phyloP scores from a whole-genome alignment of 2,888 invertebrate genomes.

The Lochmaea crataegi region DNA sequence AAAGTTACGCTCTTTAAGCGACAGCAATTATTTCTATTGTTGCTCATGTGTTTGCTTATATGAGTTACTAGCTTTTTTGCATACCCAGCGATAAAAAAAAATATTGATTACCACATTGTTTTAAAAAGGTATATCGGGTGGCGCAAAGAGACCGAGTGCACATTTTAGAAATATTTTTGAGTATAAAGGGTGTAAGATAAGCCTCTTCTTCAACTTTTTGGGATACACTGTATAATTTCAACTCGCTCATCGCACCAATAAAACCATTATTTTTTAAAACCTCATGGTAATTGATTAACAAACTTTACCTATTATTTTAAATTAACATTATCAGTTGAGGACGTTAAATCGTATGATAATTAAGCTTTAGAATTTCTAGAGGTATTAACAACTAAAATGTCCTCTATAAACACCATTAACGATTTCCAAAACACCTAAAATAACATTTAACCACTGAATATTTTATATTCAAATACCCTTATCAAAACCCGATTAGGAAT shows the following conservation, averaged over 20 bases:
- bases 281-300: no score
- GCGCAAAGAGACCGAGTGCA: no score
- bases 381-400: not conserved
- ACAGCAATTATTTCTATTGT: not conserved
- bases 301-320: constrained; percentile 17
- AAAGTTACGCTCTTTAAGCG: not conserved
- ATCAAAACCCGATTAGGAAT: constrained; percentile 24
- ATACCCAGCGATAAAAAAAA: no score
- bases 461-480: constrained; percentile 23
- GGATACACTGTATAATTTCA: no score
- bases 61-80: no score
- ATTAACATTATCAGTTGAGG: not conserved
- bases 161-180: no score
- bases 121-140: no score
- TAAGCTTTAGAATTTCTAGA: not conserved
- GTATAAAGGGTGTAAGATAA: no score
- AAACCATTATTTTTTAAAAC: no score
- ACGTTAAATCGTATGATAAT: not conserved
- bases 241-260: no score
- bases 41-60: not conserved
- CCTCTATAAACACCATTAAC: constrained; percentile 33
- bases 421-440: constrained; percentile 33
- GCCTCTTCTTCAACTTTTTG: no score
- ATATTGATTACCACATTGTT: no score
- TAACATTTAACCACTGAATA: constrained; percentile 28